Percentiles rank a stretch among this genome's conserved stretches.
Evolutionary conservation across 2,113 vertebrate species (phyloP).

Genomic region (Gavia stellata): DNA sequence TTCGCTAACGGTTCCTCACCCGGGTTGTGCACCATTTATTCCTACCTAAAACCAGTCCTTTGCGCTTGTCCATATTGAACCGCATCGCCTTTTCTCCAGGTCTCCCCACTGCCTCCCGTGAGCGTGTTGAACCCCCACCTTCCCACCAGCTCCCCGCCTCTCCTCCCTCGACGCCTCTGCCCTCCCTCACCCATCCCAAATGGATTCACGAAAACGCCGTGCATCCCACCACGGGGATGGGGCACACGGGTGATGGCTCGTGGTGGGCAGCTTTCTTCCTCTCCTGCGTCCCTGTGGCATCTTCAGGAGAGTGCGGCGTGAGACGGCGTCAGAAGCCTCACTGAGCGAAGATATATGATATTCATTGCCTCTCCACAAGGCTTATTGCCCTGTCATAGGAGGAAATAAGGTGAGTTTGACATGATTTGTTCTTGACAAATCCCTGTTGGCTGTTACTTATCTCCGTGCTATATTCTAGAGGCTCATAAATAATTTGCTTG

Average conservation of each 20-base stretch:
- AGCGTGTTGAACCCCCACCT: accelerated
- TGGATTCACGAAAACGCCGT: background rate
- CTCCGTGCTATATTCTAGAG: constrained; percentile 12
- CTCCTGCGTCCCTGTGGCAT: background rate
- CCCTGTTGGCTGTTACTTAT: constrained; percentile 60
- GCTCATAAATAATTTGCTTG: constrained; percentile 59
- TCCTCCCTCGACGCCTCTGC: background rate
- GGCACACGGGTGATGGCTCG: accelerated
- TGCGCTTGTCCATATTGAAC: background rate
- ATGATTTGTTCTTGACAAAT: constrained; percentile 60
- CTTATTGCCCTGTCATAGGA: constrained; percentile 57
- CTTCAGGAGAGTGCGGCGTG: background rate
- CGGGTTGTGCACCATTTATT: background rate
- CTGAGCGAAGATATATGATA: constrained; percentile 19
- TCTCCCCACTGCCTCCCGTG: background rate
- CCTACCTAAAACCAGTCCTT: background rate
- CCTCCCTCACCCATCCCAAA: background rate
- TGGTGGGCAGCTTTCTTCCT: background rate
- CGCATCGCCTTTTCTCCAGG: accelerated
- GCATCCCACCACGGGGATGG: background rate
- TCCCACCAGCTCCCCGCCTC: background rate
- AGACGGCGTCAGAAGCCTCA: background rate
- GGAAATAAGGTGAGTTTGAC: constrained; percentile 59
- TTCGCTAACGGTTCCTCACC: accelerated
- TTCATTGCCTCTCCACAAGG: constrained; percentile 46